Evolutionary conservation across 2,888 invertebrate genomes (phyloP), one percentile per base, ranked within the genome.

Genomic region (Frankliniella fusca): DNA sequence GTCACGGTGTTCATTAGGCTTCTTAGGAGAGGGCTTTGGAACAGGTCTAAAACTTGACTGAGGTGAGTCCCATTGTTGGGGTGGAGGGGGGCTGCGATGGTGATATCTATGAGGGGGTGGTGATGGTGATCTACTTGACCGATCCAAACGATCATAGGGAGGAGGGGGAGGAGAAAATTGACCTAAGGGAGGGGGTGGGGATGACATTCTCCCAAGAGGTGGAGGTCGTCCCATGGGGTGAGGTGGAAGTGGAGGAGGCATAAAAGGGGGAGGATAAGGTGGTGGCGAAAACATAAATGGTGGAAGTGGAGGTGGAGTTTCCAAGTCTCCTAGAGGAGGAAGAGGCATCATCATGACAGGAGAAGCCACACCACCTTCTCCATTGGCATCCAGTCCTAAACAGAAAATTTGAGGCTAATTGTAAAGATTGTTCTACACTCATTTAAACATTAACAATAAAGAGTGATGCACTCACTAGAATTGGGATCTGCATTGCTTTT

Each of bases 231-330:
- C 85, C 15, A 87, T 86, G 27, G 86, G 84, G 79, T 85, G 83
- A 70, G 91, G 92, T 82, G 92, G 91, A 85, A 92, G 89, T 82
- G 86, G 83, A 86, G 87, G 28, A 85, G 85, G 76, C 83, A 84
- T 48, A 83, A 85, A 23, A 83, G 90, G 89, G 81, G 90, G 90
- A 83, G 92, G 88, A 88, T 91, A 90, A 85, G 91, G 90, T 84
- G 91, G 90, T 84, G 91, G 91, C 27, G 84, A 84, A 81, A 86
- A 83, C 85, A 85, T 83, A 90, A 91, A 83, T 90, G 91, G 86
- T 91, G 89, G 83, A 90, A 90, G 70, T 90, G 89, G 84, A 89
- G 89, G 79, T 89, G 90, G 12, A 90, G 90, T 81, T 88, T 87
- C 87, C 81, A 88, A 85, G 83, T 87, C 87, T 83, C 88, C 87